Conservation (phyloP, 2,797 vertebrate species). For the Hylomyscus alleni region DNA sequence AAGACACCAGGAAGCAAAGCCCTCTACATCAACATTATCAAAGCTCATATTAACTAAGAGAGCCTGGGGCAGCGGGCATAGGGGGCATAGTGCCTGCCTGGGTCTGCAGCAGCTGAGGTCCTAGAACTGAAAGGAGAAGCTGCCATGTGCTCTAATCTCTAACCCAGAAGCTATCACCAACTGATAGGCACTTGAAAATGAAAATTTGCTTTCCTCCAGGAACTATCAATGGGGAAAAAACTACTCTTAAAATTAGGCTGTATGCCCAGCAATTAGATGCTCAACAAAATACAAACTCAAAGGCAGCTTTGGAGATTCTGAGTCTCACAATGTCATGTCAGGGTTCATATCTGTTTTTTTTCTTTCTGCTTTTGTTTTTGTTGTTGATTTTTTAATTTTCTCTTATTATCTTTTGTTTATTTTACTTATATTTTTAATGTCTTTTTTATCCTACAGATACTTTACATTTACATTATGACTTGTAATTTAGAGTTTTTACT, state of each 20-base stretch:
- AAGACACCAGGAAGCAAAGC: not conserved
- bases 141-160: not conserved
- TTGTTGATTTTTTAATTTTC: not conserved
- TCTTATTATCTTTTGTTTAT: not conserved
- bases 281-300: not conserved
- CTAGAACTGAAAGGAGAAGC: not conserved
- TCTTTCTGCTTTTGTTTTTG: not conserved
- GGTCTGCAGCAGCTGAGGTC: not conserved
- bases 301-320: not conserved
- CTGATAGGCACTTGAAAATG: not conserved
- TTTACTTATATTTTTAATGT: not conserved
- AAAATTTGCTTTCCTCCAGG: not conserved
- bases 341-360: too few species aligned
- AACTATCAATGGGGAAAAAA: not conserved
- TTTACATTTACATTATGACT: not conserved
- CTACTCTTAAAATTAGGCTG: not conserved
- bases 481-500: not conserved
- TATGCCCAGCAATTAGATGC: not conserved
- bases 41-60: not conserved
- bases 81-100: too few species aligned
- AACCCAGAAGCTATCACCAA: not conserved
- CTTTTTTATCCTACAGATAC: not conserved
- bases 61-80: not conserved
- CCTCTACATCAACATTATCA: not conserved
- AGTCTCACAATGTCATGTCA: not conserved